These are phyloP conservation scores for Muschampia plurimacula DNA, from an alignment of 2,888 invertebrate species.

Conservation along the genomic window DNA sequence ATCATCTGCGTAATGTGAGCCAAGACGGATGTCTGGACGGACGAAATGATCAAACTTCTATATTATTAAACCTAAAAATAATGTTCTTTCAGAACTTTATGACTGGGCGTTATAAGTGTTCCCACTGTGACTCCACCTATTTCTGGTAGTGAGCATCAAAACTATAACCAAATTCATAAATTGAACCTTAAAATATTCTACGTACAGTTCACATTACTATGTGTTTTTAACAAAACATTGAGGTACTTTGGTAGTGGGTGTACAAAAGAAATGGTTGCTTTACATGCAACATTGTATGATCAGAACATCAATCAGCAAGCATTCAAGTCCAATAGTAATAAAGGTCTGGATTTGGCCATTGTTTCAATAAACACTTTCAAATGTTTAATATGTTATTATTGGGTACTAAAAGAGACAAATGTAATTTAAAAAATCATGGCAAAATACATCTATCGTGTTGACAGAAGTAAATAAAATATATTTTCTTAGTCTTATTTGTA, in stretches of 20 bases:
- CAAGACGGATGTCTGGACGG: not conserved
- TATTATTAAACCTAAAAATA: slow-evolving; percentile 5
- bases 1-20: not conserved
- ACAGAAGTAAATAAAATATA: no score
- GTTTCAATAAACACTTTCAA: not conserved
- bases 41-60: not conserved
- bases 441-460: no score
- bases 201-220: not conserved
- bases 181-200: not conserved
- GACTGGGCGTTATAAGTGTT: slow-evolving; percentile 12
- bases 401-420: no score
- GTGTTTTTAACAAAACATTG: not conserved
- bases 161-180: not conserved
- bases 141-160: not conserved
- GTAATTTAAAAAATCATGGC: no score
- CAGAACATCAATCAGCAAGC: slow-evolving; percentile 28
- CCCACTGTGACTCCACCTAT: slow-evolving; percentile 9
- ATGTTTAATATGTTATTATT: not conserved
- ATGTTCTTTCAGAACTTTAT: slow-evolving; percentile 6
- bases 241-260: not conserved
- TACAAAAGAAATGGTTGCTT: slow-evolving; percentile 14
- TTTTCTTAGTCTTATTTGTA: no score
- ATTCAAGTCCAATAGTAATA: slow-evolving; percentile 1
- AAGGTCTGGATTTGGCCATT: slow-evolving; percentile 5
- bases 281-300: slow-evolving; percentile 41